Percentiles rank a stretch among this genome's conserved stretches.
Evolutionary conservation across 2,797 vertebrate species (phyloP).

Genomic region (Betta splendens): DNA sequence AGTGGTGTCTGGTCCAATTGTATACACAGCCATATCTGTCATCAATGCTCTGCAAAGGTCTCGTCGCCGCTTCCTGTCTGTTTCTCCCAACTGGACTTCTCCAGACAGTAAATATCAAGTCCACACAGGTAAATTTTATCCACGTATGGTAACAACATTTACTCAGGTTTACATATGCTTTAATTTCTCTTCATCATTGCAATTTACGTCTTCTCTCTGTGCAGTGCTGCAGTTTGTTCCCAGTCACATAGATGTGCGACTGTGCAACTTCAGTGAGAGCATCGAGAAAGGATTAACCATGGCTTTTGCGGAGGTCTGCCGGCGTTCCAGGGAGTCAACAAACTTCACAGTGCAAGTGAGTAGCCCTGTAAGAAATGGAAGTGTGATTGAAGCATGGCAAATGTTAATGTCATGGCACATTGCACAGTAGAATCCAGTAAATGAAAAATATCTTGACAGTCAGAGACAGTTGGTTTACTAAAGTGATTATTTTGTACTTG

Average conservation of each 20-base stretch:
- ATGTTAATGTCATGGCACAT: too few relatives aligned
- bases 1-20: constrained; percentile 89
- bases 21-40: constrained; percentile 94
- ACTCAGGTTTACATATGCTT: not conserved
- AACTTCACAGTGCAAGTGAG: constrained; percentile 94
- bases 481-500: too few relatives aligned
- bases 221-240: constrained; percentile 98
- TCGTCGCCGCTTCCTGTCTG: constrained; percentile 82
- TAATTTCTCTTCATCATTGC: not conserved
- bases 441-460: not conserved
- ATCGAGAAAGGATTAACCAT: constrained; percentile 89
- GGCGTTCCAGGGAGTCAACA: constrained; percentile 81
- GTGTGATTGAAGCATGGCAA: too few relatives aligned
- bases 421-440: too few relatives aligned
- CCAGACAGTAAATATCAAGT: constrained; percentile 89
- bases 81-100: constrained; percentile 82
- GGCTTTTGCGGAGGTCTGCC: constrained; percentile 88
- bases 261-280: constrained; percentile 91
- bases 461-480: constrained; percentile 12
- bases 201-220: not conserved
- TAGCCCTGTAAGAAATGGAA: too few relatives aligned
- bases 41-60: constrained; percentile 87
- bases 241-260: constrained; percentile 84
- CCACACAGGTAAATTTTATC: constrained; percentile 87
- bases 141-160: not conserved